Conservation (phyloP, 2,888 invertebrate genomes). For the Cataglyphis cursor region DNA sequence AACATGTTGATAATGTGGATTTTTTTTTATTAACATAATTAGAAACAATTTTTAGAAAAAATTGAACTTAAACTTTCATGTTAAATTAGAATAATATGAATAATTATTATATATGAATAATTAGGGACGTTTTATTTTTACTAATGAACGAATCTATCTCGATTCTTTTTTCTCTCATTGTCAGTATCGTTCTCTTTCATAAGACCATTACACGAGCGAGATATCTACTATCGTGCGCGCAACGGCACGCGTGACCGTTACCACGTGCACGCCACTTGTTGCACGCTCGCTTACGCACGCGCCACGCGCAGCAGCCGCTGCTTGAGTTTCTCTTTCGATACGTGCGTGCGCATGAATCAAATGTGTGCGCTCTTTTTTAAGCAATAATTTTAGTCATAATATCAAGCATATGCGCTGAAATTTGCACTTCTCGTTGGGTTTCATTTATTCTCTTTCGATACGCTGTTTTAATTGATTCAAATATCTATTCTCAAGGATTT, state of each 20-base stretch:
- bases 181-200: neutral
- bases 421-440: neutral
- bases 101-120: too few species aligned
- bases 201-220: constrained; percentile 20
- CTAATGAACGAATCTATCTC: neutral
- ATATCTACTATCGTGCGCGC: constrained; percentile 35
- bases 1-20: too few species aligned
- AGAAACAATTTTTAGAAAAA: too few species aligned
- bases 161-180: neutral
- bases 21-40: too few species aligned
- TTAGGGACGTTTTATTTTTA: neutral
- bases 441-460: neutral
- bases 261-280: constrained; percentile 52
- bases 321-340: constrained; percentile 46
- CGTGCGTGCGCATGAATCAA: neutral
- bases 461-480: constrained; percentile 13
- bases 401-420: neutral
- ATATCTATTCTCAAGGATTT: neutral
- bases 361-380: constrained; percentile 26
- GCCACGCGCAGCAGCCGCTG: constrained; percentile 38
- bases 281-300: constrained; percentile 39
- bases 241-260: constrained; percentile 33
- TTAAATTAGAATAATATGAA: too few species aligned
- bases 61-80: too few species aligned
- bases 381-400: constrained; percentile 37